Evolutionary conservation across 2,113 vertebrate genomes (phyloP).

Genomic region (Bothrops jararaca): DNA sequence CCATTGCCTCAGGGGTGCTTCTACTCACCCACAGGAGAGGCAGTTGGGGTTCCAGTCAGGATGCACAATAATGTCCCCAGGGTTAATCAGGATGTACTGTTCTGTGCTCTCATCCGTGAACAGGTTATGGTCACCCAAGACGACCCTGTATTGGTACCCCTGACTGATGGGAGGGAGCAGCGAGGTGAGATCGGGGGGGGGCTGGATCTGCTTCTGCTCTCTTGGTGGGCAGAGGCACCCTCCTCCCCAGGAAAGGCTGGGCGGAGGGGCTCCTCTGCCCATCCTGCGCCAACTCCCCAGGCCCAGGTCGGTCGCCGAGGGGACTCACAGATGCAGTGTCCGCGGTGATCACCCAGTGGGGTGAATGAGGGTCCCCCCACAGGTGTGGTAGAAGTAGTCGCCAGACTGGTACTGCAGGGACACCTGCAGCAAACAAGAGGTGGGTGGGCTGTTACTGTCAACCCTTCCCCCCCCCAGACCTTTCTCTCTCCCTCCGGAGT

Average conservation of each 20-base stretch:
- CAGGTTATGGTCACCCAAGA: constrained; percentile 57
- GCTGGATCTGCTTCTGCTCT: not conserved
- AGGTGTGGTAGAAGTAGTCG: constrained; percentile 40
- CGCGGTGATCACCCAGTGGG: constrained; percentile 69
- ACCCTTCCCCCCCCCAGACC: not conserved
- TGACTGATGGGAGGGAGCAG: not conserved
- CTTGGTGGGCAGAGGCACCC: not conserved
- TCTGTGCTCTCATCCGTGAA: constrained; percentile 22
- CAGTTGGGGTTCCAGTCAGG: constrained; percentile 49
- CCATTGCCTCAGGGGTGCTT: too few species aligned
- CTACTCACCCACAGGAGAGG: constrained; percentile 58
- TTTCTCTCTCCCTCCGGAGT: too few species aligned
- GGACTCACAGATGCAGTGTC: constrained; percentile 66
- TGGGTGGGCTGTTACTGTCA: rapidly evolving
- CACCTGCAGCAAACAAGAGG: constrained; percentile 39
- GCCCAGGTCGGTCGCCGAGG: rapidly evolving
- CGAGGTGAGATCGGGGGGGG: not conserved
- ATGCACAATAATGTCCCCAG: constrained; percentile 50
- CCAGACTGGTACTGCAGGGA: constrained; percentile 61
- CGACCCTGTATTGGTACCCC: constrained; percentile 51
- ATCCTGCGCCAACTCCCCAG: rapidly evolving
- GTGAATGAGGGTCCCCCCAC: constrained; percentile 63
- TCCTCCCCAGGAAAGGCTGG: not conserved
- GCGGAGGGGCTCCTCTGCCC: not conserved
- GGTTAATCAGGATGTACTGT: constrained; percentile 50